Conservation (phyloP, 2,113 vertebrate genomes). For the Isichthys henryi region DNA sequence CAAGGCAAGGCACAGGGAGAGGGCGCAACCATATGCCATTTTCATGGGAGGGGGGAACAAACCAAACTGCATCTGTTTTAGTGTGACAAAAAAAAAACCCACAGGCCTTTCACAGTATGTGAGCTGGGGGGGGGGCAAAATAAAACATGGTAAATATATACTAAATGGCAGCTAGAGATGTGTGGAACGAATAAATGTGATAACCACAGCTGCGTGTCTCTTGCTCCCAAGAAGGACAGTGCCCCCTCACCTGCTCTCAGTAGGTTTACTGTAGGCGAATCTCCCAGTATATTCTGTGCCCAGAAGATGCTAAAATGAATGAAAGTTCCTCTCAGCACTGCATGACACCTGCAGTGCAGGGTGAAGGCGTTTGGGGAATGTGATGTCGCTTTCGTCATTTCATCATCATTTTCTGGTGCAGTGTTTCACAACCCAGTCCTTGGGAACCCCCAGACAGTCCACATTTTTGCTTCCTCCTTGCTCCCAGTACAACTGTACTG, state of each 20-base stretch:
- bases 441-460: background rate
- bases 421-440: background rate
- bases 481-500: background rate
- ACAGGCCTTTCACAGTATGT: background rate
- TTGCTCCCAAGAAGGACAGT: background rate
- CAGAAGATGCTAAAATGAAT: background rate
- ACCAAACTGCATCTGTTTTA: background rate
- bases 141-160: background rate
- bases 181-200: background rate
- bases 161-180: background rate
- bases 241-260: background rate
- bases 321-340: background rate
- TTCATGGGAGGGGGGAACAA: background rate
- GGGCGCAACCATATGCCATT: background rate
- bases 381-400: background rate
- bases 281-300: background rate
- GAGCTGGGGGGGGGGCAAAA: background rate
- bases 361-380: background rate
- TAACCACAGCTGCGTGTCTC: background rate
- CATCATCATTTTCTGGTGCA: background rate
- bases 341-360: background rate
- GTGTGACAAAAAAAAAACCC: background rate
- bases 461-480: background rate
- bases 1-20: background rate
- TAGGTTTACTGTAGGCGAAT: background rate